Conservation (phyloP, 2,113 vertebrate species). For the Vicugna pacos region DNA sequence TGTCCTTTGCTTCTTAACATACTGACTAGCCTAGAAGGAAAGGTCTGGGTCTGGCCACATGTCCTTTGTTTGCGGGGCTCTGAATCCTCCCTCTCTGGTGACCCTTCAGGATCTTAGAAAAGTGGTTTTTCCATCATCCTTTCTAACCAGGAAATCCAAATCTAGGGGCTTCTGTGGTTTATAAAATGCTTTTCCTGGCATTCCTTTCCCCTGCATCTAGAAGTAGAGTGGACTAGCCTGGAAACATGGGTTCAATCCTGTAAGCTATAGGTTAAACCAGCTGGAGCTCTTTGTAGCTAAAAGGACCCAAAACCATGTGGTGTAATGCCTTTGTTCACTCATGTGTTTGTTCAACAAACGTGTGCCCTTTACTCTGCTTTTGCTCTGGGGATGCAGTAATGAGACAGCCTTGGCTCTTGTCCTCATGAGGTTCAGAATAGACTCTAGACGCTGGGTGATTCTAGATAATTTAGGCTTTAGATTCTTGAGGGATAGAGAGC, state of each 20-base stretch:
- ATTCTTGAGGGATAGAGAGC: not conserved
- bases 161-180: not conserved
- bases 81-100: not conserved
- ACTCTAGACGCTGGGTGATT: not conserved
- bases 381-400: too few relatives aligned
- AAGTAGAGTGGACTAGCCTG: not conserved
- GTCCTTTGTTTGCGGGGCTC: not conserved
- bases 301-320: not conserved
- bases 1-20: not conserved
- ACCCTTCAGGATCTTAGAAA: not conserved
- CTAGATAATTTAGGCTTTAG: not conserved
- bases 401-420: not conserved
- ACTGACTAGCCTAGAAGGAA: not conserved
- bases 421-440: not conserved
- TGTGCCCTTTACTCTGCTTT: not conserved
- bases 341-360: not conserved
- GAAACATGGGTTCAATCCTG: not conserved
- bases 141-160: not conserved
- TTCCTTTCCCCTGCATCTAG: not conserved
- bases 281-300: not conserved
- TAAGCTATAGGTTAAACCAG: not conserved
- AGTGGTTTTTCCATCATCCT: not conserved
- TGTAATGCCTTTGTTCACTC: fast-evolving
- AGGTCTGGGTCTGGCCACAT: not conserved
- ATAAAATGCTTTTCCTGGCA: not conserved